These are phyloP conservation scores for Drosophila funebris DNA, from an alignment of 1,140 invertebrate species.

Conservation along the genomic window DNA sequence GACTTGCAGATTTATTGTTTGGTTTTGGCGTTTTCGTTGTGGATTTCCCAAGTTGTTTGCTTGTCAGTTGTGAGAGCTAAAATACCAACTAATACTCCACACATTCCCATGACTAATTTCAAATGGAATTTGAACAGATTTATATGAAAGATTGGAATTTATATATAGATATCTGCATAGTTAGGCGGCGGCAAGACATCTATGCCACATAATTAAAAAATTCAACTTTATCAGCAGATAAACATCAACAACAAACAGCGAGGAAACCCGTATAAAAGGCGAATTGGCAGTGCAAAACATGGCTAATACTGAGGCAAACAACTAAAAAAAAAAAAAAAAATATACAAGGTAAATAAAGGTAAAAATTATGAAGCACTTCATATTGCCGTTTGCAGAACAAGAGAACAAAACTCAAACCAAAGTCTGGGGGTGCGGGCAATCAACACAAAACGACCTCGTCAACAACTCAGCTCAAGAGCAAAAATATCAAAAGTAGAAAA, in stretches of 20 bases:
- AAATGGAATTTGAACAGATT: constrained; percentile 29
- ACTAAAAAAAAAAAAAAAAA: constrained; percentile 49
- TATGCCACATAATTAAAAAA: constrained; percentile 72
- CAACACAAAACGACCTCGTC: constrained; percentile 81
- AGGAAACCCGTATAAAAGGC: constrained; percentile 12
- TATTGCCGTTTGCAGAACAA: constrained; percentile 52
- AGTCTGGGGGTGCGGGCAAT: constrained; percentile 60
- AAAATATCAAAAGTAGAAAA: constrained; percentile 66
- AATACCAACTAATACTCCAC: constrained; percentile 15
- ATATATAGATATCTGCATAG: constrained; percentile 35
- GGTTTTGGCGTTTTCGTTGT: constrained; percentile 24
- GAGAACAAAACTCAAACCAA: constrained; percentile 63
- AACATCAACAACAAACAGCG: constrained; percentile 11
- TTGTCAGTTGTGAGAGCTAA: too few species aligned
- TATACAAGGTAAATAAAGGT: constrained; percentile 75
- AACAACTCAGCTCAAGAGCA: constrained; percentile 69
- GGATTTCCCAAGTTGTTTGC: constrained; percentile 2
- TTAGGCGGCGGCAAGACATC: constrained; percentile 39
- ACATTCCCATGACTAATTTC: constrained; percentile 14
- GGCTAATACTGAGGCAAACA: constrained; percentile 51
- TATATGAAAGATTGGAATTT: constrained; percentile 12
- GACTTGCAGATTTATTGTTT: constrained; percentile 63
- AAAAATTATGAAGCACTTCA: constrained; percentile 78
- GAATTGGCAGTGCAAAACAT: constrained; percentile 37
- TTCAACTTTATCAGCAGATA: constrained; percentile 71